Evolutionary conservation across 2,797 vertebrate species (phyloP).

Genomic region (Crypturellus tataupa): DNA sequence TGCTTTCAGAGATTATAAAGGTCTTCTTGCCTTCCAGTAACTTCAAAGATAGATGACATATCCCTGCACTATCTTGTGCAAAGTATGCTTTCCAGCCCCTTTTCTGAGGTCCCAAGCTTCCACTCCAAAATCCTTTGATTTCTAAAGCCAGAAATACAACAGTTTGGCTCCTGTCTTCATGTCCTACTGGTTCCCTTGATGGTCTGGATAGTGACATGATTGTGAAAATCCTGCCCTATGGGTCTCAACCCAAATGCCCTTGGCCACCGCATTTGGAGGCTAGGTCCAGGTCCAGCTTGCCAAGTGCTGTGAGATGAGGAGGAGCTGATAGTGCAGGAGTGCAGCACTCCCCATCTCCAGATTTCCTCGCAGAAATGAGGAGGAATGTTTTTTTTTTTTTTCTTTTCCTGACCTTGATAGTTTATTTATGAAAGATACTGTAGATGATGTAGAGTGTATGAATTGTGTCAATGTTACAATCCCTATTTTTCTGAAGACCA

Average conservation of each 20-base stretch:
- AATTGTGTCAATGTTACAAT: accelerated
- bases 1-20: not conserved
- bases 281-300: not conserved
- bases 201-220: not conserved
- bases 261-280: not conserved
- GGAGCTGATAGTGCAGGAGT: not conserved
- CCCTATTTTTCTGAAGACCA: not conserved
- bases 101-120: not conserved
- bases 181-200: not conserved
- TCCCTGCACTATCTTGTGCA: too few relatives aligned
- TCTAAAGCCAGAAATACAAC: not conserved
- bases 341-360: not conserved
- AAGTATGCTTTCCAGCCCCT: not conserved
- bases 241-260: not conserved
- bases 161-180: not conserved
- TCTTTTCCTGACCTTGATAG: not conserved
- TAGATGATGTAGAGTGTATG: not conserved
- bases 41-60: not conserved
- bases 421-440: not conserved
- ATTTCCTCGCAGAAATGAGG: not conserved
- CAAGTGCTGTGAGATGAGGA: not conserved
- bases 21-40: not conserved
- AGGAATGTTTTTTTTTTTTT: not conserved
- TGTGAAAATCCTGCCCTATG: not conserved
- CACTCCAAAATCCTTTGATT: not conserved